Base-by-base conservation (phyloP, 2,113 vertebrate species). In the Tinamus guttatus region DNA sequence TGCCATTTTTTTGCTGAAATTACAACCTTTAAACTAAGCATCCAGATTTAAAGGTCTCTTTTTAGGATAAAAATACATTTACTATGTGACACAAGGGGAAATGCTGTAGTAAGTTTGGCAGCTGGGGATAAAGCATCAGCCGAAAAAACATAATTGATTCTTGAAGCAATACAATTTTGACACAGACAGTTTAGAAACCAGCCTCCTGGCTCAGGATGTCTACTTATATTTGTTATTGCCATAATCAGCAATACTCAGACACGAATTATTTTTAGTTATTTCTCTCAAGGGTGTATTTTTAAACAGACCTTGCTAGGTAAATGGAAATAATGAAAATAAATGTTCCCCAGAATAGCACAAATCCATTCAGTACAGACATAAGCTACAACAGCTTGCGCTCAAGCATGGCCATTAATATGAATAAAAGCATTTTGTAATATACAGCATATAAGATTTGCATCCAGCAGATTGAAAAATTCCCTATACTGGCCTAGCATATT, bases 281-380 rank as follows among this genome's bases (percentile, higher is more conserved):
- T 62, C 71, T 78, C 94, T 85, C 70, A 67, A 81, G 89, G 90
- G 81, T 41, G 45, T 81, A 81, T 87, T 97, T 93, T 89, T 90
- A 64, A 90, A 80, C 65, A 64, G 87, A 79, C 54, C 77, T 85
- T 58, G 32, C 36, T 59, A 90, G 59, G 54, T 58, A 85, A 85
- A 59, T 36, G 36, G 51, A 88, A 89, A 45, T 68, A 97, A 83
- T 20, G 4, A 94, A 82, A 80, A 90, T 24, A 81, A 94, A 92
- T 15, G 51, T 41, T 92, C 85, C 68, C 47, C 20, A 70, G 67
- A 88, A 96, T 7, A 75, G 64, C 65, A 94, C 64, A 43, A 92
- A 91, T 81, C 45, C 41, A 59, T 68, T 80, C 43, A 81, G 73
- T 85, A 93, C 64, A n/a, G 47, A 81, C 58, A 87, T 24, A 24